phyloP scores from a whole-genome alignment of 2,113 vertebrate species.

The Pterocles orientalis region DNA sequence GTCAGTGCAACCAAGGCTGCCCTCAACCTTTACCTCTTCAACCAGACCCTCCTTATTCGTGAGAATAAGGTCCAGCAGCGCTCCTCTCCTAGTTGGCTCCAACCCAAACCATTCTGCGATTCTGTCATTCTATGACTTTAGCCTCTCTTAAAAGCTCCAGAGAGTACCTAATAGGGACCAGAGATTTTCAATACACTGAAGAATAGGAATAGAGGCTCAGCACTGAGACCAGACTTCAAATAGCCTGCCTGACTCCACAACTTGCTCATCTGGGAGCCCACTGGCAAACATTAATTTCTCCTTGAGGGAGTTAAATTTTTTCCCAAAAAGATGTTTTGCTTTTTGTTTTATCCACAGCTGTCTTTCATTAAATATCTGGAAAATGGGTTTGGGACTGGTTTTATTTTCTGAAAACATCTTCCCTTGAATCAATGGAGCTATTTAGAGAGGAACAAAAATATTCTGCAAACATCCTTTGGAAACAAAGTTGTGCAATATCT shows the following conservation, averaged over 20 bases:
- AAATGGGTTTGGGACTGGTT: neutral
- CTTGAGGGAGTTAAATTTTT: neutral
- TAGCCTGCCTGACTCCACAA: neutral
- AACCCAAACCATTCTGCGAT: no score
- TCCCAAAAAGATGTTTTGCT: fast-evolving
- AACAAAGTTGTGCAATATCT: neutral
- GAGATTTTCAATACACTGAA: neutral
- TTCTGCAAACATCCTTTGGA: neutral
- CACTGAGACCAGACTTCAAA: neutral
- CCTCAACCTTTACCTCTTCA: no score
- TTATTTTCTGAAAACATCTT: neutral
- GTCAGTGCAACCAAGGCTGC: no score
- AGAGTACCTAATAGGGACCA: neutral
- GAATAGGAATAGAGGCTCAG: neutral
- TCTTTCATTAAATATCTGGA: neutral
- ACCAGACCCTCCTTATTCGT: no score
- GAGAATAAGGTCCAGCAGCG: no score
- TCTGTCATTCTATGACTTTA: neutral
- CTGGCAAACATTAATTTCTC: neutral
- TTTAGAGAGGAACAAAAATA: neutral
- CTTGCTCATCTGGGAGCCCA: neutral
- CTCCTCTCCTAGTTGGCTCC: no score
- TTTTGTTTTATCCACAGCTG: neutral
- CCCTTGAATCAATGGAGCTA: neutral
- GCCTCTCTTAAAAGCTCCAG: neutral